Conservation (phyloP, 2,797 vertebrate species). For the Adelosebastes latens region DNA sequence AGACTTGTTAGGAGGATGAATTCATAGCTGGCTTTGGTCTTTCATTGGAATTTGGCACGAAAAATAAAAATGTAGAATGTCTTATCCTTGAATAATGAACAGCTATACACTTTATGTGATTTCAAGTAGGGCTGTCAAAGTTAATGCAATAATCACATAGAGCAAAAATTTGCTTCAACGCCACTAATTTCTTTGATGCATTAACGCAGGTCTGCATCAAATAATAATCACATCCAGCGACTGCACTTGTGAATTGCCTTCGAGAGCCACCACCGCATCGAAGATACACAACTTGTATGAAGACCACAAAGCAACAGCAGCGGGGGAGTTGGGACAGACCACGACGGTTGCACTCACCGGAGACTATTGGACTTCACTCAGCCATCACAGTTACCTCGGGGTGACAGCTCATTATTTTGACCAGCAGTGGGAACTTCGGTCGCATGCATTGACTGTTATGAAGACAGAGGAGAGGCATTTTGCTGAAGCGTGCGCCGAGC, state of each 20-base stretch:
- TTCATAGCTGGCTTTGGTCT: background rate
- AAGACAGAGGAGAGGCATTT: background rate
- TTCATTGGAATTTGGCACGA: background rate
- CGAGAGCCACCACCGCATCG: background rate
- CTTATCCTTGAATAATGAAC: background rate
- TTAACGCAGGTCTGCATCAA: background rate
- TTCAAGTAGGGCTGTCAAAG: too few relatives aligned
- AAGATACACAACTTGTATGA: background rate
- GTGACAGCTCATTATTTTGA: background rate
- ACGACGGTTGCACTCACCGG: background rate
- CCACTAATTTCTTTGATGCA: background rate
- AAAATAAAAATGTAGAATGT: background rate
- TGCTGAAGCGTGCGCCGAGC: too few relatives aligned
- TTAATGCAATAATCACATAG: too few relatives aligned
- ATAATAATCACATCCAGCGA: too few relatives aligned
- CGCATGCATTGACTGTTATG: background rate
- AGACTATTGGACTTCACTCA: background rate
- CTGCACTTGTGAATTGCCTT: background rate
- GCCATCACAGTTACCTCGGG: background rate
- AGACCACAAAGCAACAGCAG: background rate
- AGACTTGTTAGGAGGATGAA: background rate
- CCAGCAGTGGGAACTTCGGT: background rate
- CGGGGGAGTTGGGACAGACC: background rate
- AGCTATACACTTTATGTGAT: background rate
- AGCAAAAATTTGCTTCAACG: too few relatives aligned